These are phyloP conservation scores for Candoia aspera DNA, from an alignment of 2,113 vertebrate genomes.

Conservation along the genomic window DNA sequence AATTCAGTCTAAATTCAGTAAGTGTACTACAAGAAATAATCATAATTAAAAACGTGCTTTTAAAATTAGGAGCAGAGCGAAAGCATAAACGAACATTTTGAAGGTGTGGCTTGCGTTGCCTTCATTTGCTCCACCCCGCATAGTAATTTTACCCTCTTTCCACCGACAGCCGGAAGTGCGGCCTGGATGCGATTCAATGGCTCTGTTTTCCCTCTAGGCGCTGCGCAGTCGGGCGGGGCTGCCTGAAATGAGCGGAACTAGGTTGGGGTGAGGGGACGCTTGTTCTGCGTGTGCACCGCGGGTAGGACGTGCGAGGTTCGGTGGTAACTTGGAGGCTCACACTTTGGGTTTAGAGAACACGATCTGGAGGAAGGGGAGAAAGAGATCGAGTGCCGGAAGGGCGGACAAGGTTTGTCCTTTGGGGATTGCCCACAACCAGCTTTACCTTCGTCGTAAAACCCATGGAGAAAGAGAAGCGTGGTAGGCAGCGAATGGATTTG, in stretches of 20 bases:
- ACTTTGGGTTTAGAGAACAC: neutral
- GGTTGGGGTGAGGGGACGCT: too few relatives aligned
- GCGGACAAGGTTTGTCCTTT: neutral
- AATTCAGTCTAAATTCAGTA: neutral
- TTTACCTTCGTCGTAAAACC: neutral
- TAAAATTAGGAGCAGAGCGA: neutral
- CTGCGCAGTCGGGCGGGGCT: neutral
- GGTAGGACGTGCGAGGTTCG: neutral
- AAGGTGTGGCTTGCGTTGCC: neutral
- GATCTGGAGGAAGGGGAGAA: neutral
- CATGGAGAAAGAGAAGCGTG: neutral
- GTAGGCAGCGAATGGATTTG: neutral
- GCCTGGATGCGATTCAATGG: neutral
- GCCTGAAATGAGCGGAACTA: neutral
- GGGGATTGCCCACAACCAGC: neutral
- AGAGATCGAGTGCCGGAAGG: neutral
- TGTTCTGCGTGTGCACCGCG: neutral
- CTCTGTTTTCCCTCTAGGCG: neutral
- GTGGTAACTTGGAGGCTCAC: neutral
- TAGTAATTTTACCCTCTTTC: neutral
- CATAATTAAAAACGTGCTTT: neutral
- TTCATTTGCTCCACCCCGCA: neutral
- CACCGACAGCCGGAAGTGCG: conserved; percentile 4
- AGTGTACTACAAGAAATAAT: neutral
- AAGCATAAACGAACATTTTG: neutral